phyloP scores from a whole-genome alignment of 2,797 vertebrate genomes.

The Girardinus metallicus region DNA sequence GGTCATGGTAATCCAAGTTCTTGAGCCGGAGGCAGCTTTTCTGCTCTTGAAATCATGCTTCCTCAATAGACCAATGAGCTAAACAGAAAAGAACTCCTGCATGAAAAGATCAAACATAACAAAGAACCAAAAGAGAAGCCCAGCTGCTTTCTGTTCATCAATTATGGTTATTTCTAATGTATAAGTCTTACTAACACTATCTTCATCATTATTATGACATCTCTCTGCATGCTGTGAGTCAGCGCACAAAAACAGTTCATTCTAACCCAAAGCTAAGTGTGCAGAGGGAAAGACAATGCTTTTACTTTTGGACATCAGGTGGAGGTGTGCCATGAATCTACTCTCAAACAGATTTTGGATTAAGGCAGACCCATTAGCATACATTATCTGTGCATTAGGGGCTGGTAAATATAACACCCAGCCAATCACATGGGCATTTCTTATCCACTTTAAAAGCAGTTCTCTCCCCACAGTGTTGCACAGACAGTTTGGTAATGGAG shows the following conservation, averaged over 20 bases:
- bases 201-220: conserved; percentile 1
- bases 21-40: conserved; percentile 8
- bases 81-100: neutral
- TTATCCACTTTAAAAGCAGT: conserved; percentile 72
- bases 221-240: conserved; percentile 1
- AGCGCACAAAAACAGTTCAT: conserved; percentile 14
- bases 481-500: conserved; percentile 63
- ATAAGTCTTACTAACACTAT: neutral
- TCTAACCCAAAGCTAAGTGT: neutral
- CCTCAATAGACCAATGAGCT: neutral
- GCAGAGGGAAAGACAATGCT: conserved; percentile 28
- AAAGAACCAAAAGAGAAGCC: neutral
- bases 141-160: neutral
- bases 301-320: conserved; percentile 53
- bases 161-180: neutral
- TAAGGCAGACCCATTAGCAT: conserved; percentile 70
- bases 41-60: conserved; percentile 11
- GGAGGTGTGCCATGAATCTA: conserved; percentile 51
- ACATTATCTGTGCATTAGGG: conserved; percentile 67
- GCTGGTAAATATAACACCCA: conserved; percentile 51
- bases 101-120: conserved; percentile 6
- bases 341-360: conserved; percentile 58
- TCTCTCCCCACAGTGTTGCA: conserved; percentile 49
- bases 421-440: conserved; percentile 66
- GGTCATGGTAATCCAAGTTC: conserved; percentile 13